Percentiles rank a stretch among this genome's conserved stretches.
Evolutionary conservation across 2,113 vertebrate genomes (phyloP).

Genomic region (Coptodon rendalli): DNA sequence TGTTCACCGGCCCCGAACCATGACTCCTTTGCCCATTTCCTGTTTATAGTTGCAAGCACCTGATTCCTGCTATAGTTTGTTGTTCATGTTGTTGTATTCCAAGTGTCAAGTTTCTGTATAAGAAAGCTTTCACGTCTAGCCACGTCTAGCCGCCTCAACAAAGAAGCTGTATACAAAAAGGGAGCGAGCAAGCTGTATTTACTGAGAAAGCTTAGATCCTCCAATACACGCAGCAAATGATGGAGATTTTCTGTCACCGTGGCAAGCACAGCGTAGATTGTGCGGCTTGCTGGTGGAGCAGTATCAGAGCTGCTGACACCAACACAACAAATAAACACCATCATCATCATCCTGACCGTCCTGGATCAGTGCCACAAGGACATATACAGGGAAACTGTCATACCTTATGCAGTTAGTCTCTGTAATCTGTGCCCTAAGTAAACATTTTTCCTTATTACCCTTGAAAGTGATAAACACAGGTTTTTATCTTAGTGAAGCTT

Average conservation of each 20-base stretch:
- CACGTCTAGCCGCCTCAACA: not conserved
- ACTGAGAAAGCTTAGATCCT: not conserved
- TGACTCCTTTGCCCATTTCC: not conserved
- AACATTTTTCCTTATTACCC: not conserved
- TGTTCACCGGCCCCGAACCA: not conserved
- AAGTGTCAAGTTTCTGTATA: not conserved
- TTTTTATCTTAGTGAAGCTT: not conserved
- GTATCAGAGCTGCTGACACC: not conserved
- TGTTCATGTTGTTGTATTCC: not conserved
- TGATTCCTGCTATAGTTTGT: not conserved
- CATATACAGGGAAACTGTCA: not conserved
- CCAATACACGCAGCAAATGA: not conserved
- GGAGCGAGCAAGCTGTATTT: not conserved
- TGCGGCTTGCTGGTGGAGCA: not conserved
- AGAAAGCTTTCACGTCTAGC: not conserved
- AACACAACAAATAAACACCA: too few species aligned
- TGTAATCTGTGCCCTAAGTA: not conserved
- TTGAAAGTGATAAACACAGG: not conserved
- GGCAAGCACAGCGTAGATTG: not conserved
- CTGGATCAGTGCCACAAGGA: not conserved
- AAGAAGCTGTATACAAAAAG: not conserved
- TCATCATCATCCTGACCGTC: not conserved
- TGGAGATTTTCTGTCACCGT: not conserved
- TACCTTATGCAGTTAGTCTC: not conserved
- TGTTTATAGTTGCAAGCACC: not conserved